Conservation (phyloP, 2,113 vertebrate species). For the Pelusios castaneus region DNA sequence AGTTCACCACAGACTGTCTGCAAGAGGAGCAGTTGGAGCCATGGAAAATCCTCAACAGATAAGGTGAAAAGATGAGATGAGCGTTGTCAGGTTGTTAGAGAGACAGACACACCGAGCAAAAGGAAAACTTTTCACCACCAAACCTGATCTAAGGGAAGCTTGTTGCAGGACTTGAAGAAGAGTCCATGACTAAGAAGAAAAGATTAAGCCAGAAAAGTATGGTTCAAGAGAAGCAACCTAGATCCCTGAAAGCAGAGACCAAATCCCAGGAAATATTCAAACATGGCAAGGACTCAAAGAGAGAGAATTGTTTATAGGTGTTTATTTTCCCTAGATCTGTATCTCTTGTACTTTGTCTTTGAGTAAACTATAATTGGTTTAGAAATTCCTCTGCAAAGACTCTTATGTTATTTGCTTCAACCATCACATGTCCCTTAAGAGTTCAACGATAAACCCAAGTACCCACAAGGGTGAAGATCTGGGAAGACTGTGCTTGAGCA, state of each 20-base stretch:
- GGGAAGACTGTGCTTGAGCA: background rate
- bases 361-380: background rate
- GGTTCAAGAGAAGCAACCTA: background rate
- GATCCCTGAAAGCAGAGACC: rapidly evolving
- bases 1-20: background rate
- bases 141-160: background rate
- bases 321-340: background rate
- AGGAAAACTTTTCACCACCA: background rate
- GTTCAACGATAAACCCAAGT: background rate
- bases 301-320: background rate
- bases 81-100: background rate
- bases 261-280: background rate
- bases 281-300: background rate
- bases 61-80: background rate
- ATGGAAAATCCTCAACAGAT: background rate
- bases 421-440: background rate
- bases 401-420: background rate
- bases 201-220: background rate
- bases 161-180: background rate
- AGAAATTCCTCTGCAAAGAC: background rate
- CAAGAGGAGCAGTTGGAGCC: background rate
- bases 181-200: background rate
- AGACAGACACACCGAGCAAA: background rate
- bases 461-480: background rate
- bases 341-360: background rate